Evolutionary conservation across 2,888 invertebrate genomes (phyloP), one percentile per base, ranked within the genome.

Genomic region (Endotricha flammealis): DNA sequence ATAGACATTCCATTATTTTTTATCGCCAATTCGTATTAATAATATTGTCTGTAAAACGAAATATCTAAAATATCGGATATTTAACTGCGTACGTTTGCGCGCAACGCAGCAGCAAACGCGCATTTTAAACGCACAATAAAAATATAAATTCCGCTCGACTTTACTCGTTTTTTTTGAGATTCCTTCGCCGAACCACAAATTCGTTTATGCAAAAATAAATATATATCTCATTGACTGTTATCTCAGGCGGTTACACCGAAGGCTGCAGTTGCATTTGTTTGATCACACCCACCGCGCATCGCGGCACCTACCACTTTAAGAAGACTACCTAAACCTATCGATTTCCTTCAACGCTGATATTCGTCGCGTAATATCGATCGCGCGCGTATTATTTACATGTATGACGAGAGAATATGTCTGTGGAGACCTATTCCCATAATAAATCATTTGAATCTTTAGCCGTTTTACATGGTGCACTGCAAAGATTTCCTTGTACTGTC

Each of bases 1-100:
- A 29, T 17, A 29, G 16, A 29, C 17, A 29, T 29, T 17, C 29
- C 10, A 11, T 29, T 16, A 3, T 9, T 11, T 23, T 12, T 32
- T 24, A 32, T 20, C 29, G 32, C 32, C 16, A 32, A 14, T 32
- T 14, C 32, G 32, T 2, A 20, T 4, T 10, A 25, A 23, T 8
- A 17, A 33, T 27, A 33, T 33, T 33, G 25, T 11, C 24, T 25
- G 16, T 17, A 33, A 10, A 29, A 33, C n/a, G 23, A 33, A 33
- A 33, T 27, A 33, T 17, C 5, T 33, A 33, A 33, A 33, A 27
- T 33, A 33, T 32, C 14, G 23, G 24, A 5, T 24, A 14, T 10
- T 11, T 17, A 9, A 17, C 29, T 16, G 17, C 12, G 17, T 11
- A 2, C 6, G 3, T 4, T 25, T 1, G 3, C 11, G 2, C 9